A percentile compares a stretch with the other conserved stretches of the same genome.
Evolutionary conservation across 2,888 invertebrate genomes (phyloP).

Genomic region (Boloria selene): DNA sequence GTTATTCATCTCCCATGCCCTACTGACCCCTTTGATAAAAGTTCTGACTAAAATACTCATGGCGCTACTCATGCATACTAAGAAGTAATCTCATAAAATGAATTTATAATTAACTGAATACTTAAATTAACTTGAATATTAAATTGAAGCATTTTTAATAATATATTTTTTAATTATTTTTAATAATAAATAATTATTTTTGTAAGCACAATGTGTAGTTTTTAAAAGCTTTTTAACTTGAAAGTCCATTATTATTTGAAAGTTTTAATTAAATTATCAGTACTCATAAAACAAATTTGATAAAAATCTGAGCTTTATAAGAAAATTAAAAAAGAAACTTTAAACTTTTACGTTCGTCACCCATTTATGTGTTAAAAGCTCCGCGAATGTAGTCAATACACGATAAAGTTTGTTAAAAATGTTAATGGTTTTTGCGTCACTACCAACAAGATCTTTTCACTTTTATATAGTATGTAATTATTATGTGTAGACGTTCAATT

Average conservation of each 20-base stretch:
- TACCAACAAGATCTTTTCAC: not conserved
- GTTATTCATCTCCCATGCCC: conserved; percentile 9
- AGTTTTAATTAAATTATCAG: no score
- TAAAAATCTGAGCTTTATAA: no score
- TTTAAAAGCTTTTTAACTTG: no score
- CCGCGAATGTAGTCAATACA: not conserved
- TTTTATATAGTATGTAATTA: conserved; percentile 1
- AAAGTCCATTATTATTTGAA: no score
- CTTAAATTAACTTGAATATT: not conserved
- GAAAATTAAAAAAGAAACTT: no score
- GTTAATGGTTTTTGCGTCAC: conserved; percentile 5
- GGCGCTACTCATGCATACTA: conserved; percentile 28
- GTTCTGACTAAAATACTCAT: conserved; percentile 39
- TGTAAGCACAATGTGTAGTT: no score
- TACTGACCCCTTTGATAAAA: conserved; percentile 39
- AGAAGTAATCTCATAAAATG: conserved; percentile 27
- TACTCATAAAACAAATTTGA: no score
- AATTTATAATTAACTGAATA: conserved; percentile 10
- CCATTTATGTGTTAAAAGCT: not conserved
- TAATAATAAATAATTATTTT: no score
- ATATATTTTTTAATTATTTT: no score
- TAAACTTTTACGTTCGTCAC: no score
- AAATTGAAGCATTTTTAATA: no score
- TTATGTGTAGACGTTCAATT: not conserved
- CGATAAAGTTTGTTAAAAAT: conserved; percentile 10